Evolutionary conservation across 2,797 vertebrate species (phyloP).

Genomic region (Enteromius fasciolatus): DNA sequence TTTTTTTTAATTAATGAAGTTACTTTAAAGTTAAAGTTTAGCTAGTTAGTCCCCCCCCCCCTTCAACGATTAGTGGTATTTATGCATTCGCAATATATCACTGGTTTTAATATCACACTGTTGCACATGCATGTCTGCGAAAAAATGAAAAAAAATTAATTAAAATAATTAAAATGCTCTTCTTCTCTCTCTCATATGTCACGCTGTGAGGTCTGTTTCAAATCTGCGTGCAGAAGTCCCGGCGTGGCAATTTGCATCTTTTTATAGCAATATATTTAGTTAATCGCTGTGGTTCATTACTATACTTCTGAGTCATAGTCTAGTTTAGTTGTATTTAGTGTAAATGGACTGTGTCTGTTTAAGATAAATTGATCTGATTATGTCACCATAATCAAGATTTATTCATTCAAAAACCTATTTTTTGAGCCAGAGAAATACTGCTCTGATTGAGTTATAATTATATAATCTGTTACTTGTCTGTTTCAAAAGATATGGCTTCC

Average conservation of each 20-base stretch:
- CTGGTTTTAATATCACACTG: neutral
- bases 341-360: constrained; percentile 15
- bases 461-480: constrained; percentile 5
- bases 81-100: neutral
- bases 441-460: constrained; percentile 23
- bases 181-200: neutral
- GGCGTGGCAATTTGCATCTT: neutral
- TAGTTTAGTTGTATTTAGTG: constrained; percentile 21
- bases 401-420: constrained; percentile 10
- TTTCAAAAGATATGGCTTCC: neutral
- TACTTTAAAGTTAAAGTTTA: neutral
- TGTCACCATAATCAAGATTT: constrained; percentile 18
- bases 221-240: neutral
- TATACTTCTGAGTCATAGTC: constrained; percentile 8
- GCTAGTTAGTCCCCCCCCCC: no score
- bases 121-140: neutral
- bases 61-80: neutral
- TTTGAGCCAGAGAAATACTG: constrained; percentile 2
- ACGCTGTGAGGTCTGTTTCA: neutral
- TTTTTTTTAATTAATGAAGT: no score
- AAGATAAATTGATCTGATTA: constrained; percentile 22
- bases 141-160: neutral
- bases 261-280: constrained; percentile 1
- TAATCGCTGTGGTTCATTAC: neutral
- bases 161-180: constrained; percentile 5